A percentile compares a stretch with the other conserved stretches of the same genome.
phyloP scores from a whole-genome alignment of 2,888 invertebrate species.

The Octodonta nipae region DNA sequence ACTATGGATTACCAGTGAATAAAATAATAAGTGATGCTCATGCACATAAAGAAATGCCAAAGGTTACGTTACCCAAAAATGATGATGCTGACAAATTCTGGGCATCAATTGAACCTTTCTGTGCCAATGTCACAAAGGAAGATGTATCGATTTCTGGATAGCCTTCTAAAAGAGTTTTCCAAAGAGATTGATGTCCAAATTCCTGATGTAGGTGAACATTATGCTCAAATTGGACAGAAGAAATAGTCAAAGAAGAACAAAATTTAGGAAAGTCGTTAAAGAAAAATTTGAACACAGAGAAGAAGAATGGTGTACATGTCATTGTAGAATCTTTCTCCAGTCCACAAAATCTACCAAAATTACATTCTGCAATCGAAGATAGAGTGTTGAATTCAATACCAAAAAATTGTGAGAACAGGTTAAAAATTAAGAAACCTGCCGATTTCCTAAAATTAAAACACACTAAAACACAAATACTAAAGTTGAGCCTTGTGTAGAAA shows the following conservation, averaged over 20 bases:
- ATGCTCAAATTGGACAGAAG: constrained; percentile 74
- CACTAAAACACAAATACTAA: too few species aligned
- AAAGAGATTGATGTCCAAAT: constrained; percentile 66
- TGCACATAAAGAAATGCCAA: constrained; percentile 48
- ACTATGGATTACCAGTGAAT: constrained; percentile 23
- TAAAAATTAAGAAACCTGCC: constrained; percentile 25
- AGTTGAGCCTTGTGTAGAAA: constrained; percentile 70
- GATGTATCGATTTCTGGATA: constrained; percentile 63
- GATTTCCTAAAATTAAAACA: too few species aligned
- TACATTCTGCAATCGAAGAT: constrained; percentile 81
- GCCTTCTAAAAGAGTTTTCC: constrained; percentile 49
- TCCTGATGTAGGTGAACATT: constrained; percentile 80
- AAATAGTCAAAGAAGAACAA: constrained; percentile 50
- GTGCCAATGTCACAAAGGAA: constrained; percentile 74
- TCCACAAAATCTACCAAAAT: constrained; percentile 75
- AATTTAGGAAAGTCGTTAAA: constrained; percentile 21
- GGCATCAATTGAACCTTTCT: constrained; percentile 87
- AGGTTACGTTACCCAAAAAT: constrained; percentile 66
- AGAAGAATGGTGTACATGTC: constrained; percentile 23
- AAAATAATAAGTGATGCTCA: constrained; percentile 23
- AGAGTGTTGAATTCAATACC: constrained; percentile 38
- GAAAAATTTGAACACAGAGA: constrained; percentile 10
- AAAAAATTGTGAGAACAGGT: constrained; percentile 15
- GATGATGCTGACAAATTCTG: constrained; percentile 92
- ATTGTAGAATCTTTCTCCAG: constrained; percentile 56